Evolutionary conservation across 2,888 invertebrate species (phyloP), one percentile per base, ranked within the genome.

Genomic region (Falcaria lacertinaria): DNA sequence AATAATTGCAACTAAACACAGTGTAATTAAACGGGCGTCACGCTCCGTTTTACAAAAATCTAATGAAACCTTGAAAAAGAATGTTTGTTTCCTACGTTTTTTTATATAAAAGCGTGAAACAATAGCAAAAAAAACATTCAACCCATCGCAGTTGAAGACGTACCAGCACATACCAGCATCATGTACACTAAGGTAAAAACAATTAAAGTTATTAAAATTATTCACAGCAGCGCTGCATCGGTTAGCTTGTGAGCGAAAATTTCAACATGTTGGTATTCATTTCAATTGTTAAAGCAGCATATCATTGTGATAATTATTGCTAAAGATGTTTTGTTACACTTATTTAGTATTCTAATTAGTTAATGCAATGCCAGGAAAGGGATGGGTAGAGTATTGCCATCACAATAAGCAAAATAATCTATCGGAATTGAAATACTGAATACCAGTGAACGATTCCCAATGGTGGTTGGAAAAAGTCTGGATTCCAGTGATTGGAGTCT

Each of bases 1-100:
- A 59, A 60, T 60, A 57, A 53, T 58, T 64, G 62, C 62, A 62
- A 54, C 57, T 64, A 60, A 63, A 58, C 50, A 60, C 60, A 58
- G 57, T 44, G 48, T 52, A 67, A 72, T 74, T 71, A 75, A 69
- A 69, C 63, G 57, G 60, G 52, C 65, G 74, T 76, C 65, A 78
- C 74, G 80, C 71, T 78, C 72, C 77, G 77, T 68, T 80, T 75
- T 71, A 64, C 58, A 60, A 69, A 74, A 76, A 62, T 66, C 69
- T 65, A 69, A 68, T 57, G 53, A 57, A 60, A 64, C 80, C 80
- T 80, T 80, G 80, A 65, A 64, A 60, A 70, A 59, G 44, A 59
- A 63, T 57, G 54, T 49, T 64, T 62, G 57, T 72, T 76, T 77
- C 75, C 76, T 73, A 64, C 64, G 51, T 59, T 60, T 70, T 22